phyloP scores from a whole-genome alignment of 2,797 vertebrate genomes.

The Diplodus puntazzo region DNA sequence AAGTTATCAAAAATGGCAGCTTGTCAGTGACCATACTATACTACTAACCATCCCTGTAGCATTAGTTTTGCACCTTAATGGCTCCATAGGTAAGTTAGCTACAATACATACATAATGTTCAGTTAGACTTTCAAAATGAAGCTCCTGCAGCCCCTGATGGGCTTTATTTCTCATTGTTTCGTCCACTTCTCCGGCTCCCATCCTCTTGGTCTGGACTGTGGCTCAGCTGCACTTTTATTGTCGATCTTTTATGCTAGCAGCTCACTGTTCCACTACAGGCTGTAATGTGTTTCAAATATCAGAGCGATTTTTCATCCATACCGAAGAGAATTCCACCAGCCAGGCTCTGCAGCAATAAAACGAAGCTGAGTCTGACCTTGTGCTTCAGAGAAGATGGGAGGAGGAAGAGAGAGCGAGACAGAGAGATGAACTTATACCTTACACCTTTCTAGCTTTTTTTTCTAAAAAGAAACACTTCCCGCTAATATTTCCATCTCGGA shows the following conservation, averaged over 20 bases:
- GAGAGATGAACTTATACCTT: slow-evolving; percentile 24
- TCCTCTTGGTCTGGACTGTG: neutral
- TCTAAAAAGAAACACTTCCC: neutral
- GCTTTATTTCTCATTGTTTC: neutral
- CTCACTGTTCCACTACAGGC: slow-evolving; percentile 34
- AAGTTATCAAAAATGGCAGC: no score
- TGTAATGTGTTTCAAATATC: slow-evolving; percentile 52
- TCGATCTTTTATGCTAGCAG: slow-evolving; percentile 24
- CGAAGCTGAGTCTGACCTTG: slow-evolving; percentile 57
- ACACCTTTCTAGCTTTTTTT: slow-evolving; percentile 2
- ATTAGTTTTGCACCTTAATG: no score
- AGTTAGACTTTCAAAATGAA: no score
- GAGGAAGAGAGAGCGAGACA: slow-evolving; percentile 14
- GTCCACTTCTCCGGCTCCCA: neutral
- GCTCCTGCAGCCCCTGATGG: neutral
- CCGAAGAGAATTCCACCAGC: slow-evolving; percentile 25
- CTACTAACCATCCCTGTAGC: no score
- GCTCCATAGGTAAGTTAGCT: no score
- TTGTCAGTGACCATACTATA: no score
- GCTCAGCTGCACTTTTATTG: slow-evolving; percentile 26
- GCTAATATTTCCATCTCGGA: slow-evolving; percentile 15
- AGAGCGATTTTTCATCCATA: slow-evolving; percentile 54
- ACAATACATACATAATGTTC: no score
- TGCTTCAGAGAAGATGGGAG: slow-evolving; percentile 34
- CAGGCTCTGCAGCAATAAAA: slow-evolving; percentile 27